Base-by-base conservation (phyloP, 2,113 vertebrate genomes). In the Amphilophus citrinellus region DNA sequence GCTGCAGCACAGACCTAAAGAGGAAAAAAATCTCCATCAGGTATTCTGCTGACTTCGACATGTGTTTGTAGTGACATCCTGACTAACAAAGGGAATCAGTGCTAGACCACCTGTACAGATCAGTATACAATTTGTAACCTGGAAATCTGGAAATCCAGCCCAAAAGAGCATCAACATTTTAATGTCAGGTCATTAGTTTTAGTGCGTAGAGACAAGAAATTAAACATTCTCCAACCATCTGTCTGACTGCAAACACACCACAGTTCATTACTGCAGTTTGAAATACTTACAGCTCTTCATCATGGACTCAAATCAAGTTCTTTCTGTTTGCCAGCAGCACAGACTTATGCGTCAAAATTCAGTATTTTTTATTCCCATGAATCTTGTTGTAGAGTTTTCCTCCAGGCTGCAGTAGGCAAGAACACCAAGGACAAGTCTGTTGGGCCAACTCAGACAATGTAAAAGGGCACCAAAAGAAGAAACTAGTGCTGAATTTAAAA, bases 21-120 rank as follows among this genome's bases (percentile, higher is more conserved):
- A 47, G 79, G 78, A 91, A 85, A 91, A 85, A 39, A 80, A 11
- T 76, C 73, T 82, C 32, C 3, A 62, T 84, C 82, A 85, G 76
- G 17, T 85, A 17, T 73, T 81, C 44, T 63, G 61, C 61, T 79
- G 82, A 88, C 44, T 79, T 35, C 17, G 32, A 56, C 27, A n/a
- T 56, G 47, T 56, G 47, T 73, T 56, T 73, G 47, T 56, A 73
- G 27, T 73, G 47, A 73, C 68, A 73, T 18, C 47, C 18, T 35
- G 27, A 73, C 20, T 32, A 73, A 73, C 68, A 35, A 73, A 73
- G 47, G 47, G 68, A 56, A 56, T 73, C 47, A 73, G 18, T 56
- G 68, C 18, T 56, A 18, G 68, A 35, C 68, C 44, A 73, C 47
- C 68, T 56, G 47, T 73, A 56, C 32, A 35, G 47, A 56, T 56